Conservation (phyloP, 1,140 invertebrate genomes). For the Sarcophaga peregrina region DNA sequence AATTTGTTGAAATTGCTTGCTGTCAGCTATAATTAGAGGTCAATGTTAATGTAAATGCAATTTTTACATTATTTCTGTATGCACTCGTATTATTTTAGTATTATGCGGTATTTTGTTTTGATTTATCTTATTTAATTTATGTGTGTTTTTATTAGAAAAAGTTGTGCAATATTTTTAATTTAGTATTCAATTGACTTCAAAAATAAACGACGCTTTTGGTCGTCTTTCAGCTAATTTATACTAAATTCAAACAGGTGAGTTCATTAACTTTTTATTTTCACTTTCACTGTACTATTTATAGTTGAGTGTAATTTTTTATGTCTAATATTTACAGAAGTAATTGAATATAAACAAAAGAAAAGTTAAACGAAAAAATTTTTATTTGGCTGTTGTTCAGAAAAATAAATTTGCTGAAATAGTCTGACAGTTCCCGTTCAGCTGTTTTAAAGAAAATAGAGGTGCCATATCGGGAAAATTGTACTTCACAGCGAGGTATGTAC, state of each 20-base stretch:
- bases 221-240: constrained; percentile 19
- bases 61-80: constrained; percentile 24
- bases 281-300: constrained; percentile 13
- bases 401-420: background rate
- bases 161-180: constrained; percentile 41
- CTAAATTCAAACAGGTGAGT: constrained; percentile 43
- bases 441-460: background rate
- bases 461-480: background rate
- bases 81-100: constrained; percentile 36
- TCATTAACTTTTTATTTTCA: constrained; percentile 39
- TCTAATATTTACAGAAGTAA: background rate
- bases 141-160: constrained; percentile 23
- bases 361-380: background rate
- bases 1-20: constrained; percentile 31
- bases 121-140: constrained; percentile 30
- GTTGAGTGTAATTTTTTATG: background rate
- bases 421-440: background rate
- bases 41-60: constrained; percentile 44
- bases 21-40: constrained; percentile 38
- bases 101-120: constrained; percentile 34
- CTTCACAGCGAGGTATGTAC: background rate
- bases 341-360: constrained; percentile 18
- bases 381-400: background rate
- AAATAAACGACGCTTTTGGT: constrained; percentile 20
- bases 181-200: constrained; percentile 23